Percentiles rank a stretch among this genome's conserved stretches.
phyloP scores from a whole-genome alignment of 2,113 vertebrate genomes.

The Arothron firmamentum region DNA sequence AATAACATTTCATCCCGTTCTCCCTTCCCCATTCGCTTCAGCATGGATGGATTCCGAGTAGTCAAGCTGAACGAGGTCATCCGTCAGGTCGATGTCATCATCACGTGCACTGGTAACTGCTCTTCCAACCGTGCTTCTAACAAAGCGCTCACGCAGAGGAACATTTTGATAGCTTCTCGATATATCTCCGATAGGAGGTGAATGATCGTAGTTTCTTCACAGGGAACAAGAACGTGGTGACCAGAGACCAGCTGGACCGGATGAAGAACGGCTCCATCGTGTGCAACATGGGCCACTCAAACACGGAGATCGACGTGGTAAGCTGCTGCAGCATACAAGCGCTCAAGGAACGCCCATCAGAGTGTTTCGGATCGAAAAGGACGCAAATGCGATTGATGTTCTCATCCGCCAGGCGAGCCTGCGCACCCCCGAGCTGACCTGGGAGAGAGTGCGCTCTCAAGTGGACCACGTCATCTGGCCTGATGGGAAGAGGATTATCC shows the following conservation, averaged over 20 bases:
- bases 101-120: conserved; percentile 93
- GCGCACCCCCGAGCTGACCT: conserved; percentile 93
- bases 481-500: conserved; percentile 92
- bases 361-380: neutral
- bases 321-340: neutral
- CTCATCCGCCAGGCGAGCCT: conserved; percentile 83
- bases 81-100: conserved; percentile 92
- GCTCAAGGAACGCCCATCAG: neutral
- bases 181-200: neutral
- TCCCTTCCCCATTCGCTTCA: conserved; percentile 52
- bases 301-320: conserved; percentile 98
- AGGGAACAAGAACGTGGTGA: conserved; percentile 99
- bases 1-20: conserved; percentile 8
- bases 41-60: conserved; percentile 97
- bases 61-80: conserved; percentile 96
- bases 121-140: neutral
- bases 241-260: conserved; percentile 91
- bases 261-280: conserved; percentile 98
- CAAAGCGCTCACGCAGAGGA: too few relatives aligned
- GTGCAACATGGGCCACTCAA: conserved; percentile 99
- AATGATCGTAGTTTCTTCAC: conserved; percentile 9
- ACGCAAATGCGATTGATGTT: neutral
- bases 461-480: conserved; percentile 99
- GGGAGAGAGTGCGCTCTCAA: conserved; percentile 96
- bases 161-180: neutral